Conservation (phyloP, 1,140 invertebrate genomes). For the Musca vetustissima region DNA sequence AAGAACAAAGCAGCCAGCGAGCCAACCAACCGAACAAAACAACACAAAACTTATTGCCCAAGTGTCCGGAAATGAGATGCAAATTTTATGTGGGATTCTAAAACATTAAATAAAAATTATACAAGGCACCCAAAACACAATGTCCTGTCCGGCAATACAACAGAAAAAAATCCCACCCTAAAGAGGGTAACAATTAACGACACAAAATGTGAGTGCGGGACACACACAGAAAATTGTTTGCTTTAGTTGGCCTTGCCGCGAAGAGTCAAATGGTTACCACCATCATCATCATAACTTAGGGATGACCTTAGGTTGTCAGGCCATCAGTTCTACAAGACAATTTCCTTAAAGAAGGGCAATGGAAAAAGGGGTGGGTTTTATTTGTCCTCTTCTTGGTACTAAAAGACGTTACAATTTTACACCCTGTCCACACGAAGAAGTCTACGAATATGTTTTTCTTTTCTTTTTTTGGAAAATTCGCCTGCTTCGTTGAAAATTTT, state of each 20-base stretch:
- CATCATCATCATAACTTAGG: not conserved
- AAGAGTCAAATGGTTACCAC: too few species aligned
- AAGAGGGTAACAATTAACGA: not conserved
- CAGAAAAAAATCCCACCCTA: not conserved
- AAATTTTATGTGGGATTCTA: slow-evolving; percentile 54
- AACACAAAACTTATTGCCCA: slow-evolving; percentile 32
- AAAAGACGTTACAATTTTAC: slow-evolving; percentile 1
- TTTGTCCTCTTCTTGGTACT: not conserved
- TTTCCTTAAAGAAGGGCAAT: not conserved
- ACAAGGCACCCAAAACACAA: slow-evolving; percentile 28
- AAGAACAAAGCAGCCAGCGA: not conserved
- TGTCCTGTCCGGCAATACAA: slow-evolving; percentile 26
- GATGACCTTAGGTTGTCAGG: not conserved
- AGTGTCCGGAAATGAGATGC: slow-evolving; percentile 55
- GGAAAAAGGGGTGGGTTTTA: slow-evolving; percentile 4
- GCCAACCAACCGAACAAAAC: not conserved
- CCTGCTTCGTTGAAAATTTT: slow-evolving; percentile 10
- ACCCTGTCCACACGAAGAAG: not conserved
- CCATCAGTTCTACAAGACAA: not conserved
- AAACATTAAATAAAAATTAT: too few species aligned
- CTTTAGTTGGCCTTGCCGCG: not conserved
- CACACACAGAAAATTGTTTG: not conserved
- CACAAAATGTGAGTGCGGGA: too few species aligned
- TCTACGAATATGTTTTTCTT: too few species aligned
- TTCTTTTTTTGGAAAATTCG: slow-evolving; percentile 6